Percentiles rank a stretch among this genome's conserved stretches.
These are phyloP conservation scores for Anisognathus igniventris DNA, from an alignment of 2,797 vertebrate genomes.

Conservation along the genomic window DNA sequence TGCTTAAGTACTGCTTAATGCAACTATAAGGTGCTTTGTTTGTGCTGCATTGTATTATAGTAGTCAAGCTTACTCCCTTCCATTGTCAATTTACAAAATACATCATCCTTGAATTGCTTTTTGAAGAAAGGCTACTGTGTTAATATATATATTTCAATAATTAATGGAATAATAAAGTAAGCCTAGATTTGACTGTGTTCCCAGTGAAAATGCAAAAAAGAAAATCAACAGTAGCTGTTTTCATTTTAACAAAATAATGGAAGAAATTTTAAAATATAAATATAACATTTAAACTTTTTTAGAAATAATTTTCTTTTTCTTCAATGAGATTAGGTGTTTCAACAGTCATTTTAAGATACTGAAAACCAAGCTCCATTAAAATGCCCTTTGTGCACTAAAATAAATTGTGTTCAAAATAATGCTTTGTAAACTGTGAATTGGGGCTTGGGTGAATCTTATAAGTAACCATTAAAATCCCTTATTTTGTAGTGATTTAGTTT, in stretches of 20 bases:
- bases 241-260: slow-evolving; percentile 9
- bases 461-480: slow-evolving; percentile 38
- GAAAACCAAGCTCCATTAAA: background rate
- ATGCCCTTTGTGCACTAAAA: background rate
- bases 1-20: background rate
- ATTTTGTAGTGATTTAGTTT: slow-evolving; percentile 13
- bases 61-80: background rate
- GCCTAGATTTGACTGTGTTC: background rate
- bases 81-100: slow-evolving; percentile 39
- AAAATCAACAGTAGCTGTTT: slow-evolving; percentile 29
- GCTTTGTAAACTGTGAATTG: slow-evolving; percentile 27
- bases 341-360: background rate
- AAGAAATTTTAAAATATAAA: background rate
- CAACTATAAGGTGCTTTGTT: slow-evolving; percentile 1
- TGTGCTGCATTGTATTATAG: background rate
- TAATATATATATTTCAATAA: slow-evolving; percentile 60
- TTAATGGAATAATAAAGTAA: slow-evolving; percentile 62
- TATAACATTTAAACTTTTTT: background rate
- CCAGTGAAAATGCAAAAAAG: slow-evolving; percentile 19
- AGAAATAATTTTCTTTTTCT: background rate
- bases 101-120: slow-evolving; percentile 22
- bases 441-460: background rate
- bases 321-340: background rate
- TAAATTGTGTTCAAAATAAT: background rate
- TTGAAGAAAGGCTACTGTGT: slow-evolving; percentile 40